These are phyloP conservation scores for Tribolium castaneum DNA, from an alignment of 1,140 invertebrate genomes.

Conservation along the genomic window DNA sequence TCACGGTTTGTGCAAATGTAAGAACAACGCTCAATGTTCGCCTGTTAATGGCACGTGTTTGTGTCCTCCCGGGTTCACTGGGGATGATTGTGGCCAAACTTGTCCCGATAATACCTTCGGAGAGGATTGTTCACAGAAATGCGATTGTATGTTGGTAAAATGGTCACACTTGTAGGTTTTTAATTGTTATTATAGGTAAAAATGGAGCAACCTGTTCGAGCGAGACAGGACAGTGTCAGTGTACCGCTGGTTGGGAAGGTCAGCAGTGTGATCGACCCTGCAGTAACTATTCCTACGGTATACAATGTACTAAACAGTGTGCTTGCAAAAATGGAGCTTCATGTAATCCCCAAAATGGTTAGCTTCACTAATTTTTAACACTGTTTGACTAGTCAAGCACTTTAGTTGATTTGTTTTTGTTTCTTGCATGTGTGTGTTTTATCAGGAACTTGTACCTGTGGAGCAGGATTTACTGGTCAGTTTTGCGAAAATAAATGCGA, in stretches of 20 bases:
- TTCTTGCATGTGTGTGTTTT: slow-evolving; percentile 54
- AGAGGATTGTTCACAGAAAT: slow-evolving; percentile 82
- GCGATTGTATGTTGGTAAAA: slow-evolving; percentile 72
- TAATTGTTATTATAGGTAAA: slow-evolving; percentile 61
- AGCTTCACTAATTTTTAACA: slow-evolving; percentile 49
- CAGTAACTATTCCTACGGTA: slow-evolving; percentile 82
- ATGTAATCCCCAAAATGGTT: slow-evolving; percentile 87
- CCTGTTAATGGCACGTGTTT: slow-evolving; percentile 85
- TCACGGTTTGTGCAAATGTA: slow-evolving; percentile 80
- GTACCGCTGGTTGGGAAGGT: slow-evolving; percentile 80
- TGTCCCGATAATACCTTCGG: slow-evolving; percentile 83
- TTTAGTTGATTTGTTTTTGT: slow-evolving; percentile 8
- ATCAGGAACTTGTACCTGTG: slow-evolving; percentile 86
- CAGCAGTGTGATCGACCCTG: slow-evolving; percentile 86
- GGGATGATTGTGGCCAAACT: slow-evolving; percentile 76
- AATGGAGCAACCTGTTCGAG: slow-evolving; percentile 84
- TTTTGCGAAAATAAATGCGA: slow-evolving; percentile 82
- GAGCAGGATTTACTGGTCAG: slow-evolving; percentile 84
- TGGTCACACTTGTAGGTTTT: not conserved
- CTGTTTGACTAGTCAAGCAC: not conserved
- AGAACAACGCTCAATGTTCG: slow-evolving; percentile 90
- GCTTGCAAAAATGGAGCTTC: slow-evolving; percentile 84
- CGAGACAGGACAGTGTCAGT: slow-evolving; percentile 85
- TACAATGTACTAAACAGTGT: slow-evolving; percentile 81
- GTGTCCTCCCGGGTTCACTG: slow-evolving; percentile 83